Evolutionary conservation across 2,888 invertebrate species (phyloP).

Genomic region (Scrobipalpa atriplicella): DNA sequence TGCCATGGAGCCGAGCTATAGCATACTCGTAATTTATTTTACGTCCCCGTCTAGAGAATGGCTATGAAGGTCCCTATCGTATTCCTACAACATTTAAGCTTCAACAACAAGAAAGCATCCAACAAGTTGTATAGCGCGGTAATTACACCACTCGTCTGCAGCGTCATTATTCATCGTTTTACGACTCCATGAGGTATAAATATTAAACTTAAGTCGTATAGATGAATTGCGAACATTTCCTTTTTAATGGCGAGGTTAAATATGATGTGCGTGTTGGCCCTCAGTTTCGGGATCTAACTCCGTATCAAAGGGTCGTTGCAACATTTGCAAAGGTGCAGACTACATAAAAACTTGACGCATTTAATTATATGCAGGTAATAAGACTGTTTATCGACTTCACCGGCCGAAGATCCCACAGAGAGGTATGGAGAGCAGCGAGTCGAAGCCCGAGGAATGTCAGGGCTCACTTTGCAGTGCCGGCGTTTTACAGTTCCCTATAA

Average conservation of each 20-base stretch:
- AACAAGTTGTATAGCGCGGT: constrained; percentile 74
- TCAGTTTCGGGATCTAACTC: constrained; percentile 63
- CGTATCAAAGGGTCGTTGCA: constrained; percentile 50
- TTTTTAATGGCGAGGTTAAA: constrained; percentile 81
- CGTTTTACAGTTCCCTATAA: constrained; percentile 82
- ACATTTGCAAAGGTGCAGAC: constrained; percentile 63
- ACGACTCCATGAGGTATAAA: constrained; percentile 82
- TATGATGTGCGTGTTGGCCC: constrained; percentile 72
- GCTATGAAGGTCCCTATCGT: constrained; percentile 63
- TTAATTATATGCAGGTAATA: constrained; percentile 71
- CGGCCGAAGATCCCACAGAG: neutral
- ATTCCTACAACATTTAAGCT: constrained; percentile 71
- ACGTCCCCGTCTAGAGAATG: constrained; percentile 57
- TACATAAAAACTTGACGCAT: constrained; percentile 66
- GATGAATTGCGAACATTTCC: constrained; percentile 81
- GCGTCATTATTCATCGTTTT: constrained; percentile 82
- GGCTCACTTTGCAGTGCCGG: constrained; percentile 76
- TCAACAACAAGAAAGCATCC: constrained; percentile 75
- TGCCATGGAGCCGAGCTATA: constrained; percentile 48
- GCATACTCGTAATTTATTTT: constrained; percentile 65
- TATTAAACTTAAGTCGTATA: constrained; percentile 81
- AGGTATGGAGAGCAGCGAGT: neutral
- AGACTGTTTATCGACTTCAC: constrained; percentile 62
- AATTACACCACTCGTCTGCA: constrained; percentile 79
- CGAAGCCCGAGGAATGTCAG: constrained; percentile 65